Percentiles rank a stretch among this genome's conserved stretches.
Conservation (phyloP, 2,113 vertebrate genomes). For the Lepidothrix coronata region DNA sequence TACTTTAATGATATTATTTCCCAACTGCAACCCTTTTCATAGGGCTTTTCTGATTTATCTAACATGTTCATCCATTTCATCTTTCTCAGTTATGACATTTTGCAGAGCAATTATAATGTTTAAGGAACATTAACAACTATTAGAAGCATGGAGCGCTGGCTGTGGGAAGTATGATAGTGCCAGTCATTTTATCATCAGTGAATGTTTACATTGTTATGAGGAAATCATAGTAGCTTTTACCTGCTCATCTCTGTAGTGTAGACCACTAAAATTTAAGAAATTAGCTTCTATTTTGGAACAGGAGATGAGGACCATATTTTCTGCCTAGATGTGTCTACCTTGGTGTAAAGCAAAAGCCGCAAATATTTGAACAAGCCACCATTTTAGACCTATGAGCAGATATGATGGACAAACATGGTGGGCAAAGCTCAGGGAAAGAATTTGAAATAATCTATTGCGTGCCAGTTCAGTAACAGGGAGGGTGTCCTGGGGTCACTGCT, state of each 20-base stretch:
- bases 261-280: background rate
- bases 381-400: background rate
- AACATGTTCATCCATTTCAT: background rate
- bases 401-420: accelerated
- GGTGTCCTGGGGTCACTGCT: background rate
- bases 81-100: background rate
- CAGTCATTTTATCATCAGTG: background rate
- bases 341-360: background rate
- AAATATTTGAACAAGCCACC: background rate
- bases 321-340: background rate
- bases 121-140: background rate
- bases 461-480: background rate
- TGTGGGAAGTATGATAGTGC: background rate
- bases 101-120: background rate
- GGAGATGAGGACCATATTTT: background rate
- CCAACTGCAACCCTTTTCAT: background rate
- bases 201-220: background rate
- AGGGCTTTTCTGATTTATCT: background rate
- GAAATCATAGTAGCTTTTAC: background rate
- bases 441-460: background rate
- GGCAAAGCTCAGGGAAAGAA: background rate
- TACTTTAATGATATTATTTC: background rate
- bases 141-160: background rate
- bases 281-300: background rate
- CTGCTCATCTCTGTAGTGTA: background rate